Evolutionary conservation across 2,797 vertebrate species (phyloP).

Genomic region (Zenarchopterus dispar): DNA sequence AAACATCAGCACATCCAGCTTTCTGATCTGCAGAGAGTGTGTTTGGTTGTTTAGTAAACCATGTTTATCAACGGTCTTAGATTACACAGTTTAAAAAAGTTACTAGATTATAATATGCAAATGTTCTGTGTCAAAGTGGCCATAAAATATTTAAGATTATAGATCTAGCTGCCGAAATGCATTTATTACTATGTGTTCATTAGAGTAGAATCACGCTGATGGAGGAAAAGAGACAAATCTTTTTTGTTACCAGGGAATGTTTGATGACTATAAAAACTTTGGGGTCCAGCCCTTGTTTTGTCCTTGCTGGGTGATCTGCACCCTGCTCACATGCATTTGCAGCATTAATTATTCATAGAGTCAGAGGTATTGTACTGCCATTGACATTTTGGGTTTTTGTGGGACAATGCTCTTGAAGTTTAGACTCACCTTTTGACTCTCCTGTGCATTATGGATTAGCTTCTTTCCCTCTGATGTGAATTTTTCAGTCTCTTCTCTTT

Average conservation of each 20-base stretch:
- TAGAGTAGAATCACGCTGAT: too few species aligned
- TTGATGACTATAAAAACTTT: constrained; percentile 31
- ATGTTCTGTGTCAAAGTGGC: too few species aligned
- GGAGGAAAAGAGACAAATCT: neutral
- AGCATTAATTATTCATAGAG: constrained; percentile 68
- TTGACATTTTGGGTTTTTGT: constrained; percentile 62
- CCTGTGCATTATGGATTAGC: constrained; percentile 27
- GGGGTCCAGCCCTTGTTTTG: constrained; percentile 50
- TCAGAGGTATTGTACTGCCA: constrained; percentile 52
- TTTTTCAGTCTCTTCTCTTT: constrained; percentile 10
- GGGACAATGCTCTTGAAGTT: constrained; percentile 48
- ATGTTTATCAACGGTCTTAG: too few species aligned
- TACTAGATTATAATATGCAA: too few species aligned
- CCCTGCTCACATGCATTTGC: constrained; percentile 43
- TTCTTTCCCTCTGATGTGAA: constrained; percentile 15
- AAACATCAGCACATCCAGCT: too few species aligned
- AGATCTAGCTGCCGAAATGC: too few species aligned
- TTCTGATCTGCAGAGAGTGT: too few species aligned
- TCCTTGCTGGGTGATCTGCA: constrained; percentile 62
- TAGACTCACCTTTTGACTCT: constrained; percentile 41
- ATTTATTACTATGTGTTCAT: too few species aligned
- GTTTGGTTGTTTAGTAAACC: too few species aligned
- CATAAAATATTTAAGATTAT: too few species aligned
- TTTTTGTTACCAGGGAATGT: constrained; percentile 15
- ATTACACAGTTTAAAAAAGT: too few species aligned